Evolutionary conservation across 2,888 invertebrate genomes (phyloP), one percentile per base, ranked within the genome.

Genomic region (Lasius fuliginosus): DNA sequence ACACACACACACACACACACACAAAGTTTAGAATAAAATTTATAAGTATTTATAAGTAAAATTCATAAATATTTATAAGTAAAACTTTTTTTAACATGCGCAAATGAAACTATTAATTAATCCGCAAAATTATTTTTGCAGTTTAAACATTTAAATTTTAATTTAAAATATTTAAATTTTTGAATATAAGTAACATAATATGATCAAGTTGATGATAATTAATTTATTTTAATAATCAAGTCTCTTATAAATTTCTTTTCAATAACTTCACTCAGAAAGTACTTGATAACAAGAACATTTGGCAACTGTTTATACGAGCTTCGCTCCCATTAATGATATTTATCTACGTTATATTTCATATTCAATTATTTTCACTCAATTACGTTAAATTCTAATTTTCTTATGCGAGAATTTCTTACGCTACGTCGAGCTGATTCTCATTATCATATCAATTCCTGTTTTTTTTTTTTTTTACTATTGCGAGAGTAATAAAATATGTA

Each of bases 331-430:
- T 49, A 75, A 75, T 18, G 75, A 64, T 64, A 46, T 75, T 75
- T 75, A 62, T 75, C 64, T 75, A 27, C 36, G 42, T 40, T 62
- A 74, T 8, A 58, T 60, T 64, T 46, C 46, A 64, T 64, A 49
- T 65, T 65, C 46, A 18, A 36, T 27, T 27, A 76, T 76, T 76
- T 76, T 67, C 53, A 67, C 77, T 58, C 69, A 40, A 69, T 77
- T 68, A 68, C n/a, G 68, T 56, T 9, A 40, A 67, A 56, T 68
- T 56, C 15, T n/a, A 27, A n/a, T 23, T 53, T 67, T 58, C 42
- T 68, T 58, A 56, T 30, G 5, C 15, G 15, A 40, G 0, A 23
- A 58, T 58, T 77, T 27, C 30, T 68, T 65, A 76, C 33, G 27
- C 27, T 75, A 68, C 53, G 23, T 76, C 23, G 3, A 27, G 49